Evolutionary conservation across 2,888 invertebrate genomes (phyloP), one percentile per base, ranked within the genome.

Genomic region (Caenorhabditis angaria): DNA sequence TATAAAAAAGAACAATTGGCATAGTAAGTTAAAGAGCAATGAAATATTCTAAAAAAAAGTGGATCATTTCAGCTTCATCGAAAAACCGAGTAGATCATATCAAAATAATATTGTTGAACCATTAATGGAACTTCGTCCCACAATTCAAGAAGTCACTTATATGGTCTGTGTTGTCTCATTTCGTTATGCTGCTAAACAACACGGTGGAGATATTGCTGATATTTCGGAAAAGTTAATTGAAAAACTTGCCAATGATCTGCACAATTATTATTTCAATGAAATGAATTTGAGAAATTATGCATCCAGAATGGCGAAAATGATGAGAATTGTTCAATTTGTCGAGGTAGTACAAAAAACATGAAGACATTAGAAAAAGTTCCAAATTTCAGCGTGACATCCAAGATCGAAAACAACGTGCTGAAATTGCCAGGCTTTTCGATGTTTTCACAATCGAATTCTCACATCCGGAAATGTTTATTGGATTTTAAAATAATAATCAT

Each of bases 241-340:
- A 12, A 14, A 10, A 41, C 41, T 41, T 3, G 41, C 41, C 14
- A 14, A 41, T 41, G 41, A 41, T 41, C 41, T 41, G 18, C 41
- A 41, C 35, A 50, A 73, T 24, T 77, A 73, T 24, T 77, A 77
- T 55, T 32, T 65, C 10, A 48, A 61, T 28, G 61, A 67, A 2
- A 27, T 65, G 5, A 64, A 68, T 4, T 53, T 61, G 53, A 58
- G 70, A 14, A 70, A 70, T 22, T 79, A 79, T 48, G 72, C 79
- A 0, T 48, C 58, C 20, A 25, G 79, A 51, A 51, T 79, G 1
- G 68, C 73, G 27, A 41, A 14, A 41, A 12, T 41, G 14, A 41
- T 41, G 41, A 41, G 18, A 41, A 41, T 41, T 41, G 41, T 41
- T 12, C 41, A 41, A 41, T 12, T 6, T 14, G 18, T 41, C 18